Conservation (phyloP, 2,888 invertebrate genomes). For the Phragmatobia fuliginosa region DNA sequence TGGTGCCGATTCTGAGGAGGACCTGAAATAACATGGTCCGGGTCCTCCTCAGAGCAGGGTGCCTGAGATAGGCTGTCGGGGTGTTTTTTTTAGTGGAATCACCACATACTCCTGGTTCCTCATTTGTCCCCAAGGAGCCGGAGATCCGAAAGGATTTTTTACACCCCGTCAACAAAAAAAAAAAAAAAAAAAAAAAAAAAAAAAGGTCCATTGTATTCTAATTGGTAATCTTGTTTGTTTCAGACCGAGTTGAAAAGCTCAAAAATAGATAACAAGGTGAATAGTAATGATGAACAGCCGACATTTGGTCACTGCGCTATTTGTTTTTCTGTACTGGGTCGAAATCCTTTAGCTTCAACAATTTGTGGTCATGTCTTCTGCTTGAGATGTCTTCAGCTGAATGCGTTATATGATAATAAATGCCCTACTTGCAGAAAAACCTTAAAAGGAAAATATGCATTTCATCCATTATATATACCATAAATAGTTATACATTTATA, state of each 20-base stretch:
- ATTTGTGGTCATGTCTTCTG: conserved; percentile 78
- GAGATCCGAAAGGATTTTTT: no score
- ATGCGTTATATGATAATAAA: conserved; percentile 55
- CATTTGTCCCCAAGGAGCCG: no score
- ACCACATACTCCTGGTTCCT: no score
- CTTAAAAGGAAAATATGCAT: conserved; percentile 59
- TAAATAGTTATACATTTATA: no score
- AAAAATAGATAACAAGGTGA: neutral
- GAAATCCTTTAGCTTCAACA: conserved; percentile 68
- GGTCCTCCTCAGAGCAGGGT: no score
- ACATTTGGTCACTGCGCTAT: conserved; percentile 68
- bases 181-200: no score
- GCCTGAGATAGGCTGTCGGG: no score
- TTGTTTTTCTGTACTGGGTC: conserved; percentile 69
- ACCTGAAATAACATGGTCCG: no score
- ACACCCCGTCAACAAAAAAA: no score
- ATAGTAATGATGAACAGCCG: neutral
- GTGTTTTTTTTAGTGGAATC: no score
- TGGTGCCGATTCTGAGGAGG: no score
- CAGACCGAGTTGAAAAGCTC: conserved; percentile 1
- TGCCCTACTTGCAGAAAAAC: conserved; percentile 69
- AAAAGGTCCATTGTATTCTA: no score
- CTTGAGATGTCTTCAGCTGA: conserved; percentile 58
- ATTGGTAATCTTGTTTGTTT: conserved; percentile 3
- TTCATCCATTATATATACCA: conserved; percentile 66